Conservation (phyloP, 2,797 vertebrate species). For the Falco novaeseelandiae region DNA sequence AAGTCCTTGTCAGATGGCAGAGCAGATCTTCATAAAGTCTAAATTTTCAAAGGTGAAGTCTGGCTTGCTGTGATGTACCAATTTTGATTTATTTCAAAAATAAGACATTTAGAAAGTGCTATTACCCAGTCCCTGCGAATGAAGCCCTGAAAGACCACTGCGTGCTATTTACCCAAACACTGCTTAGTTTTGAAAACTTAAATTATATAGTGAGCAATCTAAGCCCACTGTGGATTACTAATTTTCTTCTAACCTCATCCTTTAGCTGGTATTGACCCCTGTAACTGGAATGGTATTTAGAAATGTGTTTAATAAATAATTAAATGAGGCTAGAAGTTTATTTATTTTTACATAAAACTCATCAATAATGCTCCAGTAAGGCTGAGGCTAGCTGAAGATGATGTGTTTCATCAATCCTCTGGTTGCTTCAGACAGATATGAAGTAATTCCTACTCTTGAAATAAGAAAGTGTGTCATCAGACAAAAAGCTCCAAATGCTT, state of each 20-base stretch:
- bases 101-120: neutral
- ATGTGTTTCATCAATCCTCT: neutral
- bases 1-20: neutral
- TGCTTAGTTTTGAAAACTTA: neutral
- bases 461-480: slow-evolving; percentile 45
- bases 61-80: neutral
- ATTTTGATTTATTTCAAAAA: neutral
- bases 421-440: neutral
- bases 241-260: neutral
- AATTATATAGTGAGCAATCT: neutral
- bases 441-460: slow-evolving; percentile 42
- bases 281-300: neutral
- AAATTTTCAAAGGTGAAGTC: neutral
- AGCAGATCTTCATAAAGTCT: neutral
- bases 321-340: neutral
- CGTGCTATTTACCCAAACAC: neutral
- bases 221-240: neutral
- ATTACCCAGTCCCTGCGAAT: neutral
- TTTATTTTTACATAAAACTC: neutral
- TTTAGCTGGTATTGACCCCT: neutral
- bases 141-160: neutral
- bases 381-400: neutral
- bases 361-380: neutral
- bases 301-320: neutral
- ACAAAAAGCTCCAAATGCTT: slow-evolving; percentile 14